A percentile compares a stretch with the other conserved stretches of the same genome.
phyloP scores from a whole-genome alignment of 1,140 invertebrate species.

The Helicoverpa zea region DNA sequence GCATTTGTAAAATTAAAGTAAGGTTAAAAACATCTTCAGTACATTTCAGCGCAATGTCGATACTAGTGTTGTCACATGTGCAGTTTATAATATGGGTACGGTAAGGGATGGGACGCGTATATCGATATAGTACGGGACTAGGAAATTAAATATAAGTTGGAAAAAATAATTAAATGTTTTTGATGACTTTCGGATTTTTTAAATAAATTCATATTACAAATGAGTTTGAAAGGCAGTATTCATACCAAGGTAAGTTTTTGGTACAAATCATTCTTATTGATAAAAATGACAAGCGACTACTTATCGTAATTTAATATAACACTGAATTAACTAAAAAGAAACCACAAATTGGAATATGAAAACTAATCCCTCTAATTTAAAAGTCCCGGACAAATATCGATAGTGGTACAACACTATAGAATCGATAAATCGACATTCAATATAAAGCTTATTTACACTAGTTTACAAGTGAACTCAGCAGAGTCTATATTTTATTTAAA shows the following conservation, averaged over 20 bases:
- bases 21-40: neutral
- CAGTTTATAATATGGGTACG: neutral
- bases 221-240: too few relatives aligned
- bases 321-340: too few relatives aligned
- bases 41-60: neutral
- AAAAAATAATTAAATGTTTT: neutral
- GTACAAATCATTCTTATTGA: too few relatives aligned
- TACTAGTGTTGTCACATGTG: neutral
- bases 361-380: too few relatives aligned
- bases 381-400: neutral
- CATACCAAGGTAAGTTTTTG: too few relatives aligned
- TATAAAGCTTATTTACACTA: neutral
- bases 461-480: neutral
- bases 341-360: too few relatives aligned
- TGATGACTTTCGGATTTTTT: neutral
- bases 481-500: neutral
- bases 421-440: neutral
- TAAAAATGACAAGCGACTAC: too few relatives aligned
- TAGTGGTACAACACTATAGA: neutral
- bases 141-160: neutral
- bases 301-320: too few relatives aligned
- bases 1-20: neutral
- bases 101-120: conserved; percentile 3
- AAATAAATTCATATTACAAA: too few relatives aligned
- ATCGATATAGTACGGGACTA: neutral